These are phyloP conservation scores for Noctilio leporinus DNA, from an alignment of 2,113 vertebrate genomes.

Conservation along the genomic window DNA sequence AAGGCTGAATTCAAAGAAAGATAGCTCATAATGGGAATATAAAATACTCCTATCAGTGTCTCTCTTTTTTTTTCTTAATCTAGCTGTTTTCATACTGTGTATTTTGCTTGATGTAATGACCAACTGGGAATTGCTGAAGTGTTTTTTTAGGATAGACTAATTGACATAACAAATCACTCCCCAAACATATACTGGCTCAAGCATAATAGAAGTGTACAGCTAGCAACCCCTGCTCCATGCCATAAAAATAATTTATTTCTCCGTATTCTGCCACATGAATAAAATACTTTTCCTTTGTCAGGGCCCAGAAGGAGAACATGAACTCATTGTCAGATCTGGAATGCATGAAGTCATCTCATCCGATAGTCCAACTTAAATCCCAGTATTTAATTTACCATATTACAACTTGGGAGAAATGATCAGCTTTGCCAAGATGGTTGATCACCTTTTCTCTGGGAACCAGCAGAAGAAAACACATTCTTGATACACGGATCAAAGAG, in stretches of 20 bases:
- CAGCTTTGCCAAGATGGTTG: not conserved
- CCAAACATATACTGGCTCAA: not conserved
- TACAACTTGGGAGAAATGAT: not conserved
- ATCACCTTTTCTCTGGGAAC: not conserved
- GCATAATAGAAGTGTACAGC: not conserved
- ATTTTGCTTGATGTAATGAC: not conserved
- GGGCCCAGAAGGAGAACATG: not conserved
- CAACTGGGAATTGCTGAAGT: not conserved
- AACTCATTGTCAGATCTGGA: not conserved
- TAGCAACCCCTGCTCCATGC: not conserved
- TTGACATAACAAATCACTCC: not conserved
- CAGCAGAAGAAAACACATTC: constrained; percentile 32
- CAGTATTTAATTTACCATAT: not conserved
- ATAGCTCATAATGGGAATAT: not conserved
- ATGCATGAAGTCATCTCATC: not conserved
- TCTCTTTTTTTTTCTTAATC: not conserved
- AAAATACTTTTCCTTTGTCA: not conserved
- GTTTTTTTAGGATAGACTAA: not conserved
- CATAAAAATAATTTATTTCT: not conserved
- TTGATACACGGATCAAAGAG: not conserved
- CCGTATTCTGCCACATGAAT: not conserved
- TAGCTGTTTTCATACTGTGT: not conserved
- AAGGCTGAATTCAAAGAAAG: not conserved
- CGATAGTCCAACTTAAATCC: not conserved
- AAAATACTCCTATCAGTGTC: not conserved